These are phyloP conservation scores for Lapara coniferarum DNA, from an alignment of 2,888 invertebrate species.

Conservation along the genomic window DNA sequence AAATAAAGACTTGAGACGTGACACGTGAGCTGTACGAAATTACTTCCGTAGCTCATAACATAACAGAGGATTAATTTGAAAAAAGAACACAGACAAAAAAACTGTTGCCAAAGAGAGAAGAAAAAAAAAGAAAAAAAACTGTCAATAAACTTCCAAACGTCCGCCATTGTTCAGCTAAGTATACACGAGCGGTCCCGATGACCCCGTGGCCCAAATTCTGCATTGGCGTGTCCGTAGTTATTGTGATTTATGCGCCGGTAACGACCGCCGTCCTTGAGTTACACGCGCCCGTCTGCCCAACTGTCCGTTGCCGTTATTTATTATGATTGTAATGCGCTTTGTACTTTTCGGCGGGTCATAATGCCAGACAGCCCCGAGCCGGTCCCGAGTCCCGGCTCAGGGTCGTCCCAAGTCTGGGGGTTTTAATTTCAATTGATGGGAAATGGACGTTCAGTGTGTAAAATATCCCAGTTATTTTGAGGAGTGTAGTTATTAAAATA, in stretches of 20 bases:
- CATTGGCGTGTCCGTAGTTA: not conserved
- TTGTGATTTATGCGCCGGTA: slow-evolving; percentile 21
- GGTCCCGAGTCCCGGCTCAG: not conserved
- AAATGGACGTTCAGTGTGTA: no score
- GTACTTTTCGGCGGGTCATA: slow-evolving; percentile 11
- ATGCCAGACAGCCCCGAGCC: not conserved
- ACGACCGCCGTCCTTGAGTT: slow-evolving; percentile 9
- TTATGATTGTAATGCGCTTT: slow-evolving; percentile 17
- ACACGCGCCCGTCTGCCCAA: slow-evolving; percentile 1
- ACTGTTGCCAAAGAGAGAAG: no score
- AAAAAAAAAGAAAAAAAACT: not conserved
- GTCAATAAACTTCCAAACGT: not conserved
- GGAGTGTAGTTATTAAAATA: no score
- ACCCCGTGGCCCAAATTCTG: slow-evolving; percentile 18
- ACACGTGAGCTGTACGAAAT: no score
- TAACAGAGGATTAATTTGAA: no score
- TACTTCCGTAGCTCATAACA: no score
- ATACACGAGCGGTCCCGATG: slow-evolving; percentile 6
- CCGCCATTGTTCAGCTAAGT: not conserved
- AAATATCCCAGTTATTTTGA: no score
- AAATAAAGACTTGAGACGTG: no score
- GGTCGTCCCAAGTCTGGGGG: not conserved
- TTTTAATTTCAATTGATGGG: no score
- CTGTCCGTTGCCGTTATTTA: not conserved
- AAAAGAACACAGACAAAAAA: no score